Evolutionary conservation across 2,113 vertebrate genomes (phyloP).

Genomic region (Aramus guarauna): DNA sequence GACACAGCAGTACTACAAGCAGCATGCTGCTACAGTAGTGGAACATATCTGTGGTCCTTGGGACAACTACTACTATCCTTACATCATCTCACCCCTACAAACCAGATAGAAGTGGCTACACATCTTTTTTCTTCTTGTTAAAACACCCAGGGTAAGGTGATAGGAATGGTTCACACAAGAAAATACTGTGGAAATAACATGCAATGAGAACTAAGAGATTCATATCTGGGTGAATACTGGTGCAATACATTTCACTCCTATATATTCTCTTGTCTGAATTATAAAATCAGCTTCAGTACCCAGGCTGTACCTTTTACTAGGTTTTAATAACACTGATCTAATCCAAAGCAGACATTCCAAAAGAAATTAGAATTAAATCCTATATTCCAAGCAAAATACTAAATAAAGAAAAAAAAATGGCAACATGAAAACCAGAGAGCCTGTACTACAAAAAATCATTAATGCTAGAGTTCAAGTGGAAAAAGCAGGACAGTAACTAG

Average conservation of each 20-base stretch:
- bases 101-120: neutral
- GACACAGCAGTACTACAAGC: neutral
- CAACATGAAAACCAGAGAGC: neutral
- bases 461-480: neutral
- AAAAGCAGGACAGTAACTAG: constrained; percentile 23
- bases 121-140: neutral
- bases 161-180: neutral
- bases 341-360: neutral
- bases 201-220: neutral
- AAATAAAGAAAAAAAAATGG: neutral
- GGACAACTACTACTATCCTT: neutral
- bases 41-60: neutral
- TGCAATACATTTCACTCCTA: neutral
- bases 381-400: neutral
- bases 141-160: neutral
- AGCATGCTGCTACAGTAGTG: neutral
- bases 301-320: neutral
- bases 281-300: neutral
- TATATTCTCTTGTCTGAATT: neutral
- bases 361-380: neutral
- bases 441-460: neutral
- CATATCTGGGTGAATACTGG: neutral
- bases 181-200: neutral
- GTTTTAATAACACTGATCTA: neutral
- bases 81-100: neutral